Evolutionary conservation across 2,888 invertebrate genomes (phyloP).

Genomic region (Leptodirus hochenwartii): DNA sequence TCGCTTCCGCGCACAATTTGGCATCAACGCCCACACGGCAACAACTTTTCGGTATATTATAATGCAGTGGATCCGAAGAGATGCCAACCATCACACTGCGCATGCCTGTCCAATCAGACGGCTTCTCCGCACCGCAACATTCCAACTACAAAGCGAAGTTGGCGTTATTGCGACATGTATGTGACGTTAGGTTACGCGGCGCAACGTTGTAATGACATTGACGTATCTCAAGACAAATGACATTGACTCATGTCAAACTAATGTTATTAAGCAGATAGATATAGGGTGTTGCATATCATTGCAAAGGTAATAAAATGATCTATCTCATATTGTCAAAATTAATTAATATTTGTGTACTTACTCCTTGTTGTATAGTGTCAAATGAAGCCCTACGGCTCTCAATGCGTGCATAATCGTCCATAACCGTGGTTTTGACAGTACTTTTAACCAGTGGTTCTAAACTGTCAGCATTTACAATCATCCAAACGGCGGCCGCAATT

Average conservation of each 20-base stretch:
- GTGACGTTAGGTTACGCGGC: constrained; percentile 6
- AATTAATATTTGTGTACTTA: constrained; percentile 19
- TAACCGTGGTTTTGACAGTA: constrained; percentile 42
- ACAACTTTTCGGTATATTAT: constrained; percentile 38
- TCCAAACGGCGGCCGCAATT: constrained; percentile 61
- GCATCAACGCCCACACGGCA: constrained; percentile 33
- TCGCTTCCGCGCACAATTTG: constrained; percentile 32
- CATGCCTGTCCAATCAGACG: constrained; percentile 51
- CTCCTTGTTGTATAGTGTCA: constrained; percentile 46
- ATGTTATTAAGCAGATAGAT: no score
- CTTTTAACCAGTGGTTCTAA: constrained; percentile 43
- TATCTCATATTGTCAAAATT: no score
- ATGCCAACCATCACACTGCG: constrained; percentile 30
- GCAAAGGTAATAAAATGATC: no score
- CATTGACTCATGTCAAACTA: no score
- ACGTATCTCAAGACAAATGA: not conserved
- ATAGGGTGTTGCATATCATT: no score
- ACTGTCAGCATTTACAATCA: constrained; percentile 48
- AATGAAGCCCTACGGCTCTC: constrained; percentile 37
- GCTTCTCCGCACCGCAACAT: constrained; percentile 61
- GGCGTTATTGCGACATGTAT: constrained; percentile 2
- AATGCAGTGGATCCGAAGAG: constrained; percentile 31
- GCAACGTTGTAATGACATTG: not conserved
- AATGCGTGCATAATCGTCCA: constrained; percentile 39
- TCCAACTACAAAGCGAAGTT: constrained; percentile 33